These are phyloP conservation scores for Synchiropus splendidus DNA, from an alignment of 2,113 vertebrate genomes.

Conservation along the genomic window DNA sequence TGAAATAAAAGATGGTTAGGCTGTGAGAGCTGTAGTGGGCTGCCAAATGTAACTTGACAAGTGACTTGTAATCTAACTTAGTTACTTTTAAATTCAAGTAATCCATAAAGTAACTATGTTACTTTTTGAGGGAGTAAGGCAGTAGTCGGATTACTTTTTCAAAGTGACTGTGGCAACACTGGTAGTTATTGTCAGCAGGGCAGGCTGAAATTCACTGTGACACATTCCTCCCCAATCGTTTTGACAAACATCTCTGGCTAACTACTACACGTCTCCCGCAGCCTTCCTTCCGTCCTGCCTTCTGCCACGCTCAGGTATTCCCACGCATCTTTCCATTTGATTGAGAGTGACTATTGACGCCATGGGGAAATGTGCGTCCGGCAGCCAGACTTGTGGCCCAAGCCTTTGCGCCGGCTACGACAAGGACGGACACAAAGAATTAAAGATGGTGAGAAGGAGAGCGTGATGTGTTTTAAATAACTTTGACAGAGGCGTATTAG, in stretches of 20 bases:
- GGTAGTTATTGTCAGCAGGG: too few species aligned
- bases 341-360: slow-evolving; percentile 56
- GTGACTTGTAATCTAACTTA: too few species aligned
- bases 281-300: slow-evolving; percentile 18
- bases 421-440: slow-evolving; percentile 47
- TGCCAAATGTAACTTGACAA: too few species aligned
- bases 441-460: slow-evolving; percentile 33
- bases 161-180: too few species aligned
- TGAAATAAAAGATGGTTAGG: too few species aligned
- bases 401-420: slow-evolving; percentile 42
- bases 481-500: slow-evolving; percentile 68
- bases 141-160: too few species aligned
- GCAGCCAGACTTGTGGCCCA: slow-evolving; percentile 22
- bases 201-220: too few species aligned
- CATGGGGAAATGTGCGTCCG: slow-evolving; percentile 40
- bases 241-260: not conserved
- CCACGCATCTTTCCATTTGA: slow-evolving; percentile 45
- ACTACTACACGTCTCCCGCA: slow-evolving; percentile 31
- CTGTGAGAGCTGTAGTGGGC: too few species aligned
- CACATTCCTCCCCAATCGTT: too few species aligned
- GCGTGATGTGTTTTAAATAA: slow-evolving; percentile 65
- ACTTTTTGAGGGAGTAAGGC: too few species aligned
- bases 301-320: slow-evolving; percentile 43
- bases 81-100: too few species aligned
- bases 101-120: too few species aligned